A percentile compares a stretch with the other conserved stretches of the same genome.
Conservation (phyloP, 2,888 invertebrate genomes). For the Leptopilina drosophilae region DNA sequence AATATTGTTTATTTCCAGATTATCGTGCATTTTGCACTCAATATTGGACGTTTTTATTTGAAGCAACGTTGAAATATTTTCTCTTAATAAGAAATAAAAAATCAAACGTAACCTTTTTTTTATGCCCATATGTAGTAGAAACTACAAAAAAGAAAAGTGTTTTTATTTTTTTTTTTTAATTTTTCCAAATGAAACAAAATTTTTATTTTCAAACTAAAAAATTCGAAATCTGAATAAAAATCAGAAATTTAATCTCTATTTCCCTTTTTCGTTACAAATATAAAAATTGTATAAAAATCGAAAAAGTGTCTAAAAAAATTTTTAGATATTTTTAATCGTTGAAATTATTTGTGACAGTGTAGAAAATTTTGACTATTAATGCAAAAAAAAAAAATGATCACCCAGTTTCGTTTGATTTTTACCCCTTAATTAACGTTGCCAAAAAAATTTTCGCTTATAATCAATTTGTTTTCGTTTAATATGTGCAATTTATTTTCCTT, state of each 20-base stretch:
- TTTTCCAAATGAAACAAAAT: no score
- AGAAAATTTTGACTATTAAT: background rate
- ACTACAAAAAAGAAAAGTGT: no score
- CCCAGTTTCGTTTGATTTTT: background rate
- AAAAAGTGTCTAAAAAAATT: no score
- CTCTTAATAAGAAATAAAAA: background rate
- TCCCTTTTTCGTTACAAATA: background rate
- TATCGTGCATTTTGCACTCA: conserved; percentile 67
- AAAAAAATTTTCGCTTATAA: background rate
- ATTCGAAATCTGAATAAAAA: no score
- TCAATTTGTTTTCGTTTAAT: background rate
- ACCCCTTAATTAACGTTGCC: background rate
- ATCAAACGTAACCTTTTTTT: background rate
- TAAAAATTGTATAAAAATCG: background rate
- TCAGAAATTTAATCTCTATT: no score
- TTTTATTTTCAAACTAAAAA: no score
- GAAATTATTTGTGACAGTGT: no score
- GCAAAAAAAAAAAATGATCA: no score
- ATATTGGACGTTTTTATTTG: conserved; percentile 7
- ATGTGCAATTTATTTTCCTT: no score
- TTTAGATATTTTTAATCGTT: no score
- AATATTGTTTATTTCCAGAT: conserved; percentile 71
- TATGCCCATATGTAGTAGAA: no score
- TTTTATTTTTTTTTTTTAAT: no score
- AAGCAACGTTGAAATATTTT: background rate